Evolutionary conservation across 1,140 invertebrate genomes (phyloP), one percentile per base, ranked within the genome.

Genomic region (Acromyrmex charruanus): DNA sequence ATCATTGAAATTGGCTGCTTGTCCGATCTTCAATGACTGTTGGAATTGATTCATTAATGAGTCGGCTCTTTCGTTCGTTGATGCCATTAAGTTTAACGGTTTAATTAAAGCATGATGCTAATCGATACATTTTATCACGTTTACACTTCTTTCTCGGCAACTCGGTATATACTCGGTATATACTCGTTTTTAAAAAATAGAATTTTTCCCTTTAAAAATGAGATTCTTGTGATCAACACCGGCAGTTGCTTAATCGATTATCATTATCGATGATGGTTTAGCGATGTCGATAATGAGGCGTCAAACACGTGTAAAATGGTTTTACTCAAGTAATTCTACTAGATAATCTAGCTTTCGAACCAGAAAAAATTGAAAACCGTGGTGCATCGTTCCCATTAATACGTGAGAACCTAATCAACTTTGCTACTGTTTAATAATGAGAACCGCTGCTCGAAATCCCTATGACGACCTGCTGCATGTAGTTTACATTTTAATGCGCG

Each of bases 401-500:
- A 35, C 31, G 51, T 49, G 35, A 6, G 28, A 80, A 39, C 14
- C 44, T 35, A 58, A 81, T 71, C 10, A 58, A 58, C 21, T 18
- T 39, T 16, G 61, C n/a, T 35, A n/a, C 18, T 68, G 3, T 16
- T 18, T 35, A n/a, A 74, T 74, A 72, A 74, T 84, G 69, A 84
- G 80, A 84, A 74, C 69, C 69, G 18, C 80, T 84, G 80, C 25
- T 44, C 35, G 51, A 39, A 58, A 58, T 71, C 51, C 39, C 35
- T 59, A 59, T 16, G 31, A 59, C 53, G 25, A 72, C 44, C 66
- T 44, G 53, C 68, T 84, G 55, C 68, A 84, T 84, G 53, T 61
- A 61, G 68, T 84, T 84, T 84, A 82, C 68, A 84, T 84, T 84
- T 84, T 74, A 84, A 84, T 74, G 69, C 69, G 80, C 25, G 39